These are phyloP conservation scores for Dynastes tityus DNA, from an alignment of 2,888 invertebrate species.

Conservation along the genomic window DNA sequence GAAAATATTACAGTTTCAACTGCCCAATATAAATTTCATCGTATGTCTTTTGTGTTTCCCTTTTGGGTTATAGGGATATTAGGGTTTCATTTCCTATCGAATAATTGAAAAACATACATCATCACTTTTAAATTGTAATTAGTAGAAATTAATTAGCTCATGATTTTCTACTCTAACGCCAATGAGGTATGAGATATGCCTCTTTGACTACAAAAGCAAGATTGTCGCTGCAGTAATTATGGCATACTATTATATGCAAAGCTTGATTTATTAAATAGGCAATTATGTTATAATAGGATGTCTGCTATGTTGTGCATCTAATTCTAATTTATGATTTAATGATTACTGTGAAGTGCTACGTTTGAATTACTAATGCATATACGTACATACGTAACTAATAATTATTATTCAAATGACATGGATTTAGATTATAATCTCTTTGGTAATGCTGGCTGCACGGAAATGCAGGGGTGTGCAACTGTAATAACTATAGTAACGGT, in stretches of 20 bases:
- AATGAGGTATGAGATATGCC: not conserved
- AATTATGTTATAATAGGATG: constrained; percentile 30
- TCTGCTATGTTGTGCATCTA: constrained; percentile 7
- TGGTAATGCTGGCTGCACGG: constrained; percentile 1
- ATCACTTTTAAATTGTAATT: too few species aligned
- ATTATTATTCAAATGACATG: constrained; percentile 26
- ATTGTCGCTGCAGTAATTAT: constrained; percentile 4
- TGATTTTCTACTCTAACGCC: too few species aligned
- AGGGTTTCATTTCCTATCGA: too few species aligned
- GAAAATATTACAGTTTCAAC: too few species aligned
- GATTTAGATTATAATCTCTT: constrained; percentile 21
- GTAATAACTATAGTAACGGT: constrained; percentile 2
- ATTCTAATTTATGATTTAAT: constrained; percentile 33
- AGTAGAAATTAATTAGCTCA: too few species aligned
- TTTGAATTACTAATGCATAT: constrained; percentile 26
- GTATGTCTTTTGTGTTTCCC: too few species aligned
- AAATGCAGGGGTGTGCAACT: constrained; percentile 8
- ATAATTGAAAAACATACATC: too few species aligned
- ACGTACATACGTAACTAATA: constrained; percentile 10
- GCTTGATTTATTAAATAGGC: constrained; percentile 34
- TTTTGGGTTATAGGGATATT: too few species aligned
- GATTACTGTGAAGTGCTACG: constrained; percentile 25
- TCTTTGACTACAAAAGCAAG: not conserved
- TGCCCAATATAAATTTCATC: too few species aligned
- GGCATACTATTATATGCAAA: constrained; percentile 13